A percentile compares a stretch with the other conserved stretches of the same genome.
These are phyloP conservation scores for Folsomia manolachei DNA, from an alignment of 2,888 invertebrate species.

Conservation along the genomic window DNA sequence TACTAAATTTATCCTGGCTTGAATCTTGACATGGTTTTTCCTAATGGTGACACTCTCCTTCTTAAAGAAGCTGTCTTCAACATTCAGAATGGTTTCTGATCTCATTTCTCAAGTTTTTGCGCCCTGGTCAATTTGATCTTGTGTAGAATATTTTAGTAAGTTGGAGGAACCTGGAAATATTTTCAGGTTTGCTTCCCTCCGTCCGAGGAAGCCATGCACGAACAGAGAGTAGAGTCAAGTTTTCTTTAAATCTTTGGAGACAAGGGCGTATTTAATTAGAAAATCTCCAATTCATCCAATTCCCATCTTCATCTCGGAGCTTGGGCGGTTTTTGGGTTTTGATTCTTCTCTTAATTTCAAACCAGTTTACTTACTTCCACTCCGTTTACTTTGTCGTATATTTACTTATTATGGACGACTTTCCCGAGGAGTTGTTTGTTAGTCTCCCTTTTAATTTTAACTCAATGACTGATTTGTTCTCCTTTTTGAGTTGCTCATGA, in stretches of 20 bases:
- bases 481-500: neutral
- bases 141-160: neutral
- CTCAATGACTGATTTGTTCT: conserved; percentile 21
- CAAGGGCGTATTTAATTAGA: conserved; percentile 49
- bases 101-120: neutral
- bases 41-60: neutral
- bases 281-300: conserved; percentile 41
- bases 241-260: conserved; percentile 4
- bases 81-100: too few relatives aligned
- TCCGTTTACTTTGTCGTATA: neutral
- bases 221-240: neutral
- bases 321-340: conserved; percentile 14
- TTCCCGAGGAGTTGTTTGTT: conserved; percentile 9
- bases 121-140: neutral
- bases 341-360: conserved; percentile 7
- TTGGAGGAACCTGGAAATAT: neutral
- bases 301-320: neutral
- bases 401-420: neutral
- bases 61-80: neutral
- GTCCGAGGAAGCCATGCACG: too few relatives aligned
- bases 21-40: neutral
- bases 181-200: neutral
- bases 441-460: conserved; percentile 21
- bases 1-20: neutral
- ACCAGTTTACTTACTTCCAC: conserved; percentile 3